Percentiles rank a stretch among this genome's conserved stretches.
phyloP scores from a whole-genome alignment of 1,140 invertebrate species.

The Tetramorium simillimum region DNA sequence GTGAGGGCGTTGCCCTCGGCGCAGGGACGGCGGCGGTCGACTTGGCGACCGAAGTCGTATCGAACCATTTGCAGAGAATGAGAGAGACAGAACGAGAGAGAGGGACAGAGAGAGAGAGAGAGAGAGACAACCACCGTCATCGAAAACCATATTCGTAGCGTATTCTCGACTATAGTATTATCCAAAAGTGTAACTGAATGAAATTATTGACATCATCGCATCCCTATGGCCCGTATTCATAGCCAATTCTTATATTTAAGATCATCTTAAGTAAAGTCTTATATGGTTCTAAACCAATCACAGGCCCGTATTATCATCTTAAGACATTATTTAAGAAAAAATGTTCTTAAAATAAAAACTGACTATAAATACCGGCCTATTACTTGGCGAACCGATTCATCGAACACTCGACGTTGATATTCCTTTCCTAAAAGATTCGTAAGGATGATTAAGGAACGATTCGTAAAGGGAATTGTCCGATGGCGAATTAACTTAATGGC shows the following conservation, averaged over 20 bases:
- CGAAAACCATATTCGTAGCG: conserved; percentile 26
- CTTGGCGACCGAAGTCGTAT: conserved; percentile 69
- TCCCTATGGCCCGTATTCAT: no score
- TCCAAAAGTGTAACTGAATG: neutral
- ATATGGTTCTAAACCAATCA: no score
- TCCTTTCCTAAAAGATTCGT: neutral
- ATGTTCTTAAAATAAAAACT: no score
- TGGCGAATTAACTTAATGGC: neutral
- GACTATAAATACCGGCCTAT: no score
- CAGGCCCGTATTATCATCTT: no score
- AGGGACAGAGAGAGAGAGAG: neutral
- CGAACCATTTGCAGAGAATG: conserved; percentile 64
- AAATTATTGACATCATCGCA: neutral
- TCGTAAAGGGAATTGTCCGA: neutral
- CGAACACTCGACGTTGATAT: neutral
- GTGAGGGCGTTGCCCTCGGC: conserved; percentile 72
- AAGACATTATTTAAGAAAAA: no score
- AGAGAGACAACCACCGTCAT: conserved; percentile 38
- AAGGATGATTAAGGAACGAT: no score
- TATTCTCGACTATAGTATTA: neutral
- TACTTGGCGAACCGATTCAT: neutral
- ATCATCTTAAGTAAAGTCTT: no score
- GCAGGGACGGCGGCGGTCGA: conserved; percentile 68
- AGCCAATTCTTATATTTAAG: no score
- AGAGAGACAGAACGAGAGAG: neutral